phyloP scores from a whole-genome alignment of 2,113 vertebrate species.

The Stomatorhinus ivindoensis region DNA sequence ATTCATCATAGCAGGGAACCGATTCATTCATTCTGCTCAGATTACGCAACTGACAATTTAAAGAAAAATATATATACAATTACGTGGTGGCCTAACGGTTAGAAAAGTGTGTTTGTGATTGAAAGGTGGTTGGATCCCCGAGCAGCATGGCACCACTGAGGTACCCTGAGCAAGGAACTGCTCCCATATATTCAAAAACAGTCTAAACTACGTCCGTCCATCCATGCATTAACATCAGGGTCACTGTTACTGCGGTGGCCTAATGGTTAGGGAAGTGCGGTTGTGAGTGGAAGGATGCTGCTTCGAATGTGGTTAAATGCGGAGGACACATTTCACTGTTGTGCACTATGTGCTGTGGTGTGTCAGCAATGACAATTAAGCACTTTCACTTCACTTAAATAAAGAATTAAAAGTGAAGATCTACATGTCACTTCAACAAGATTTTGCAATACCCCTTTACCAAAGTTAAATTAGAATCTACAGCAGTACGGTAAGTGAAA shows the following conservation, averaged over 20 bases:
- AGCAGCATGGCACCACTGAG: too few relatives aligned
- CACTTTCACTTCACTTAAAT: neutral
- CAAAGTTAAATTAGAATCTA: neutral
- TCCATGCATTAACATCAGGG: neutral
- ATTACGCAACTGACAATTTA: neutral
- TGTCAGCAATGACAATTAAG: too few relatives aligned
- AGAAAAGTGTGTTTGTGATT: too few relatives aligned
- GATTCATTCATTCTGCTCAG: neutral
- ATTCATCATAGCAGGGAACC: neutral
- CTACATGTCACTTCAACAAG: neutral
- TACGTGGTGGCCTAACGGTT: too few relatives aligned
- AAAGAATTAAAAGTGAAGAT: neutral
- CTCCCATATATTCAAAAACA: neutral
- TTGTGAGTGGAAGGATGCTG: too few relatives aligned
- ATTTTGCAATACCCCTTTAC: neutral
- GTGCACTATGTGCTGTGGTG: too few relatives aligned
- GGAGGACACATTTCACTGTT: neutral
- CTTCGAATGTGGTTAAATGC: too few relatives aligned
- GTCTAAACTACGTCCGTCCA: neutral
- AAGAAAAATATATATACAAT: too few relatives aligned
- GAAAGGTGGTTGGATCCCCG: too few relatives aligned
- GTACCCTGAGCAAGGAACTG: too few relatives aligned
- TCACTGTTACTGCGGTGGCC: neutral
- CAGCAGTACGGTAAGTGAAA: neutral
- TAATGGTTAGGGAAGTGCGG: too few relatives aligned